Base-by-base conservation (phyloP, 2,113 vertebrate species). In the Cinclus mexicanus region DNA sequence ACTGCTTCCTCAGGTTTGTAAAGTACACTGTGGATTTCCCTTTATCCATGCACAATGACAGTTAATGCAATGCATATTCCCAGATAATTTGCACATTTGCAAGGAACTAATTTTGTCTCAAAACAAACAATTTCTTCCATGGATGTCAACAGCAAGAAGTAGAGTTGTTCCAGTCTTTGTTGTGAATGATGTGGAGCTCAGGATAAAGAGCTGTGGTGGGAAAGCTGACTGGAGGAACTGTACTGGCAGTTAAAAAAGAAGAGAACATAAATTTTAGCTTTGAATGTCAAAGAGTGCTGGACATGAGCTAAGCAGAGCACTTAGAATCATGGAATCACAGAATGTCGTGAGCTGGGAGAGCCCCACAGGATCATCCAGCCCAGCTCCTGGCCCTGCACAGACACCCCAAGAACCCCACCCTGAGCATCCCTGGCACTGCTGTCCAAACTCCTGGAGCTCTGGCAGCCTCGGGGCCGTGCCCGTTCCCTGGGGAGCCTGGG, bases 321-420 rank as follows among this genome's bases (percentile, higher is more conserved):
- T 63, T 14, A 31, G 11, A 71, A 42, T 25, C 47, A 53, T 5
- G 44, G 41, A n/a, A 70, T 25, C 41, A 17, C 11, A 26, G 31
- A 64, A 42, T 26, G 0, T 18, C 5, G 29, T 25, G 4, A 3
- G 25, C 13, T 25, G 35, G 24, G 2, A 56, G 49, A 10, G 47
- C 41, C 28, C n/a, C 56, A 0, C 29, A 25, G 65, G 56, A 17
- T 47, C 10, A 4, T 2, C 65, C n/a, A 79, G 10, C 0, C 2
- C 84, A 61, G 4, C 15, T 0, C 26, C 74, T 6, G 4, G 2
- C 41, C 75, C 85, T 79, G 74, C 84, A 0, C 47, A 70, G 24
- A 71, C 39, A 1, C 55, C 56, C 56, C 85, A 71, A n/a, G 28
- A 64, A 4, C 8, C 65, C 65, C 85, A 64, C 35, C 65, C 85